Evolutionary conservation across 2,797 vertebrate species (phyloP).

Genomic region (Enteromius unitaeniatus): DNA sequence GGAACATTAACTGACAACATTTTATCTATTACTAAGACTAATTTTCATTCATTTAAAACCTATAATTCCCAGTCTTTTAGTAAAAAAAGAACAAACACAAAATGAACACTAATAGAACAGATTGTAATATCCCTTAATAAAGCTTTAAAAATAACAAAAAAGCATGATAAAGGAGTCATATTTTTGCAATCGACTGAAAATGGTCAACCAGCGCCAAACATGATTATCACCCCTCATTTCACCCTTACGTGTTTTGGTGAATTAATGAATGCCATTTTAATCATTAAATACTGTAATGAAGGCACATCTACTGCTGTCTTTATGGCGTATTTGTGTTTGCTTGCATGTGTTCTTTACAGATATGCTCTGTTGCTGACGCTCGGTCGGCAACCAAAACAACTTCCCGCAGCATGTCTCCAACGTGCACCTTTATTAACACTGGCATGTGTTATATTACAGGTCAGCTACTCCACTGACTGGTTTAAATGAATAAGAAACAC

Average conservation of each 20-base stretch:
- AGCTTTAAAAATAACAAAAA: neutral
- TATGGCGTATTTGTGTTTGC: slow-evolving; percentile 48
- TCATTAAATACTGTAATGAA: slow-evolving; percentile 40
- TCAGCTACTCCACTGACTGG: slow-evolving; percentile 39
- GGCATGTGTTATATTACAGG: slow-evolving; percentile 55
- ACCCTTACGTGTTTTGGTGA: neutral
- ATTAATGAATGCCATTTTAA: neutral
- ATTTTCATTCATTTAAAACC: neutral
- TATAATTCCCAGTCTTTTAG: neutral
- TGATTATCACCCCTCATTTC: neutral
- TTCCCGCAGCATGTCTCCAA: slow-evolving; percentile 47
- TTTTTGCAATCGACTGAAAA: neutral
- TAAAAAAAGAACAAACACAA: neutral
- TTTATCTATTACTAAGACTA: neutral
- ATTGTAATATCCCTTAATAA: neutral
- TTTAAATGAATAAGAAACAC: slow-evolving; percentile 54
- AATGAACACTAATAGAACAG: neutral
- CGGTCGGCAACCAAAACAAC: slow-evolving; percentile 50
- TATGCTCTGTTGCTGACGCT: slow-evolving; percentile 41
- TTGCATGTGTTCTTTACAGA: slow-evolving; percentile 54
- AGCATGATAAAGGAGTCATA: neutral
- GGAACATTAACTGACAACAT: neutral
- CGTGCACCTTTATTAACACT: slow-evolving; percentile 55
- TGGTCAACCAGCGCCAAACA: neutral
- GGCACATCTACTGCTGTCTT: neutral